Conservation (phyloP, 2,113 vertebrate species). For the Trochalopteron elliotii region DNA sequence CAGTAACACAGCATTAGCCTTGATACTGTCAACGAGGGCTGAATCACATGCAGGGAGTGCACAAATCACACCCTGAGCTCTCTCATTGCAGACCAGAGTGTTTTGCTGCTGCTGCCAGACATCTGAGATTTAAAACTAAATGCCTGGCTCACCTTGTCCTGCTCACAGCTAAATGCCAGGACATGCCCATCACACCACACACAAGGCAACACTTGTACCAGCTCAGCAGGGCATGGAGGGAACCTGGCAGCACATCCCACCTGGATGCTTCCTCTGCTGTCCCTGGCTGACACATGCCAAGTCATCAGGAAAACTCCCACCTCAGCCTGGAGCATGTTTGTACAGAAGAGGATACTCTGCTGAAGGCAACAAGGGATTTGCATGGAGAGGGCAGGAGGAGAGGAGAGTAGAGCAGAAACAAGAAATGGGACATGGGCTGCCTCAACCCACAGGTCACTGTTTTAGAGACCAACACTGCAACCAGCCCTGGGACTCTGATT, state of each 20-base stretch:
- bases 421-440: rapidly evolving
- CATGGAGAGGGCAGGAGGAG: rapidly evolving
- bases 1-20: not conserved
- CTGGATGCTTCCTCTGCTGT: not conserved
- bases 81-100: not conserved
- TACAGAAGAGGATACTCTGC: not conserved
- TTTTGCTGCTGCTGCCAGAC: not conserved
- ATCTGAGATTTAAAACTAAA: not conserved
- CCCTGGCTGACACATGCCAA: not conserved
- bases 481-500: not conserved
- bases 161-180: not conserved
- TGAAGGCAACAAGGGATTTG: not conserved
- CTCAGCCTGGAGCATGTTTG: not conserved
- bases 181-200: not conserved
- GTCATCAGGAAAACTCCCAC: not conserved
- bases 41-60: not conserved
- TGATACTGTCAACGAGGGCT: not conserved
- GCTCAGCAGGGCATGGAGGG: not conserved
- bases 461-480: not conserved
- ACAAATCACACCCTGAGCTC: not conserved
- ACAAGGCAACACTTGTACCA: not conserved
- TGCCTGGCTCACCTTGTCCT: not conserved
- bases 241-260: not conserved
- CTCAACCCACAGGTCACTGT: not conserved
- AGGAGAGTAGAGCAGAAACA: not conserved